Percentiles rank a stretch among this genome's conserved stretches.
phyloP scores from a whole-genome alignment of 2,888 invertebrate genomes.

The Drosophila paramelanica region DNA sequence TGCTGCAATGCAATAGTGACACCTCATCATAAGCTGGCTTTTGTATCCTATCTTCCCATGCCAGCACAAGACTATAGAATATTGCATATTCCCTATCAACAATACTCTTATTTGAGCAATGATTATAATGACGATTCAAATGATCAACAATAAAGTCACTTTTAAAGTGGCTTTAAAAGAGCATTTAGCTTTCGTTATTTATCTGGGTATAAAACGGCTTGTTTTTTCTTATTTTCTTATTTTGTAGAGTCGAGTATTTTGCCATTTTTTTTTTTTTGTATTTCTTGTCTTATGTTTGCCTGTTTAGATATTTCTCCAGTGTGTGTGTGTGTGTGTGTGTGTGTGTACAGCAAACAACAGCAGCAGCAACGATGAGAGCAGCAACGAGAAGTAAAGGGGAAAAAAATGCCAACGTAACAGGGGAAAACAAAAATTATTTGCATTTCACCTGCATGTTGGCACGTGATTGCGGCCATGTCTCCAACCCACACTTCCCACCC shows the following conservation, averaged over 20 bases:
- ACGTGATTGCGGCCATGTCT: constrained; percentile 73
- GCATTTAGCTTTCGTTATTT: constrained; percentile 32
- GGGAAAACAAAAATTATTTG: constrained; percentile 77
- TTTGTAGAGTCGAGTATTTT: constrained; percentile 40
- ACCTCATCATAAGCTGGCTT: no score
- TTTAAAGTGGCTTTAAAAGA: constrained; percentile 3
- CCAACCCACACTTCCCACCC: neutral
- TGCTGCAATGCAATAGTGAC: no score
- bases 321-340: constrained; percentile 13
- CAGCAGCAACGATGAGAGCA: constrained; percentile 33
- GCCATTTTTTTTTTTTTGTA: constrained; percentile 10
- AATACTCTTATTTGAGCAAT: neutral
- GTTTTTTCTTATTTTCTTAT: constrained; percentile 9
- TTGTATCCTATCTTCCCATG: no score
- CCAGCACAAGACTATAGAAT: neutral
- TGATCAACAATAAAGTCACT: no score
- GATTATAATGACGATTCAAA: no score
- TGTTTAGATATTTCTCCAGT: constrained; percentile 54
- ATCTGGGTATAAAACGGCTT: constrained; percentile 9
- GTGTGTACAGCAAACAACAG: constrained; percentile 40
- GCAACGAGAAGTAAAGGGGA: constrained; percentile 14
- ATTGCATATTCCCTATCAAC: neutral
- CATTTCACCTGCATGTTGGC: constrained; percentile 78
- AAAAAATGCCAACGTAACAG: constrained; percentile 47
- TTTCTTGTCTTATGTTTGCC: constrained; percentile 55